Conservation (phyloP, 2,113 vertebrate species). For the Silurus meridionalis region DNA sequence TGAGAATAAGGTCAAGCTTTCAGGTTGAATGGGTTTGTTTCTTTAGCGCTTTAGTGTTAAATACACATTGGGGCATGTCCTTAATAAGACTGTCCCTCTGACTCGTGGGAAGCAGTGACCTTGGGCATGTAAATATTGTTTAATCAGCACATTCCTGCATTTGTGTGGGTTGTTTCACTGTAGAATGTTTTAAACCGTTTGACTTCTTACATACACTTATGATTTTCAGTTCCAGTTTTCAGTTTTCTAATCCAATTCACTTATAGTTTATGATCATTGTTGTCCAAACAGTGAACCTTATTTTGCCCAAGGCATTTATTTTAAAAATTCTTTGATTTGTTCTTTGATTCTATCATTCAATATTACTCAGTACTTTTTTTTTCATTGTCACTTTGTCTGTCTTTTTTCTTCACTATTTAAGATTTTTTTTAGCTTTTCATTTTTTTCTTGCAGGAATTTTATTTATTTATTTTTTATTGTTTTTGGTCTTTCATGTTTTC, state of each 20-base stretch:
- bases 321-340: too few species aligned
- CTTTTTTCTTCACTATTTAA: too few species aligned
- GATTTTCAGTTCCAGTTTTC: neutral
- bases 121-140: conserved; percentile 43
- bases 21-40: neutral
- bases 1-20: neutral
- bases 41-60: neutral
- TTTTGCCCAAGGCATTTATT: neutral
- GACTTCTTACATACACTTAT: neutral
- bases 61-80: neutral
- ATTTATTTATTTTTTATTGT: neutral
- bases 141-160: conserved; percentile 3
- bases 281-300: neutral
- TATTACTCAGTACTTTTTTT: too few species aligned
- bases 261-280: neutral
- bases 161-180: neutral
- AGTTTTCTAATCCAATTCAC: neutral
- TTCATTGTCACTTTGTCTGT: too few species aligned
- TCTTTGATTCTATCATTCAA: too few species aligned
- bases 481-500: neutral
- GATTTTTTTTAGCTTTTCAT: too few species aligned
- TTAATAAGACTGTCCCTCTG: neutral
- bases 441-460: too few species aligned
- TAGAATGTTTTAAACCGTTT: neutral
- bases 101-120: conserved; percentile 15